Evolutionary conservation across 1,140 invertebrate species (phyloP), one percentile per base, ranked within the genome.

Genomic region (Hormaphis cornu): DNA sequence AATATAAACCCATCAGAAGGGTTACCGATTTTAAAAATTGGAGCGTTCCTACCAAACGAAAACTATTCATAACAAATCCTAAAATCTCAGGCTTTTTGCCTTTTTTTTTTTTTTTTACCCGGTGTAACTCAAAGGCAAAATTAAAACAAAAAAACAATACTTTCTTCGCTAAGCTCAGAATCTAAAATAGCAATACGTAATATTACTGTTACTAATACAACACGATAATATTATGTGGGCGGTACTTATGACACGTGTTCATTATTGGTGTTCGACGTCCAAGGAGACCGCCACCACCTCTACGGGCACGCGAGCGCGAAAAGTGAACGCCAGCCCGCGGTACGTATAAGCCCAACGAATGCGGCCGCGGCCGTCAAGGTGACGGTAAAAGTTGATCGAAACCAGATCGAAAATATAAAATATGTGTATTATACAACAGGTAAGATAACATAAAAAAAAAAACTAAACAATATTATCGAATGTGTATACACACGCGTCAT

Each of bases 371-470:
- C 61, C 20, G 42, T 48, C 61, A 66, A 66, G 61, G 61, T 66
- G 61, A 66, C 61, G 44, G 61, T 66, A 66, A 66, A 66, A 66
- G 61, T 66, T 66, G 61, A 66, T 66, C 61, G 61, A 66, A 66
- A 66, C 61, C 42, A 66, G 61, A 66, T 66, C 61, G 61, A 66
- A 66, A 22, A 30, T n/a, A n/a, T n/a, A n/a, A n/a, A n/a, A n/a
- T n/a, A n/a, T n/a, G n/a, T n/a, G n/a, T n/a, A n/a, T n/a, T n/a
- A n/a, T n/a, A n/a, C n/a, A n/a, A n/a, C n/a, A n/a, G 44, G 61
- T 50, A 50, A 66, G 46, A 46, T 61, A 20, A 61, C 46, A 44
- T 44, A 61, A 53, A 24, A 28, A 16, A 16, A 4, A 7, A 63
- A 44, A 46, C 42, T 35, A 44, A 63, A 63, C 59, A 63, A 63